Evolutionary conservation across 2,113 vertebrate species (phyloP).

Genomic region (Oceanites oceanicus): DNA sequence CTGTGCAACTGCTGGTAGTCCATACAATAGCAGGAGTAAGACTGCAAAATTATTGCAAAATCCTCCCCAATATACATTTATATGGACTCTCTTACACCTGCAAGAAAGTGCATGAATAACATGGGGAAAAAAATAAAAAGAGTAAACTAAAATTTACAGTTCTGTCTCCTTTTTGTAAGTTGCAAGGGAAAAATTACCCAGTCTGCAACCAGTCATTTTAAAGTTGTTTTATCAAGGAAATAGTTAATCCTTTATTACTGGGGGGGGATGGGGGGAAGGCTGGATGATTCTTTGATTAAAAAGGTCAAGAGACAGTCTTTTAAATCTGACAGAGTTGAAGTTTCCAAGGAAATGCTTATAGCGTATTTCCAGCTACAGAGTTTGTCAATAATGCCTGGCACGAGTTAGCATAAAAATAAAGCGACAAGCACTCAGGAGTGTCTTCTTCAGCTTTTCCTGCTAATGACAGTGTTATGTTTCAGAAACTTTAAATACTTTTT

Average conservation of each 20-base stretch:
- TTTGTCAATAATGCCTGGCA: neutral
- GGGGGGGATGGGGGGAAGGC: rapidly evolving
- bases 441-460: neutral
- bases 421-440: neutral
- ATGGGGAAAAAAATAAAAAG: rapidly evolving
- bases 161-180: neutral
- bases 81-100: neutral
- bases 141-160: neutral
- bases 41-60: neutral
- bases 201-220: neutral
- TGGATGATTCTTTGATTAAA: neutral
- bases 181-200: neutral
- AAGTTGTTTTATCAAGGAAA: neutral
- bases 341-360: neutral
- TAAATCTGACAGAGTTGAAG: neutral
- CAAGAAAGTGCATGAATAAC: neutral
- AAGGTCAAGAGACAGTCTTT: neutral
- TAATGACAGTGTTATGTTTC: neutral
- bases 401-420: neutral
- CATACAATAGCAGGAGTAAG: neutral
- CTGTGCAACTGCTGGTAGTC: rapidly evolving
- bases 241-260: neutral
- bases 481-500: neutral
- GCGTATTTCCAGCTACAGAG: neutral
- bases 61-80: neutral